Conservation (phyloP, 2,888 invertebrate species). For the Meghimatium bilineatum region DNA sequence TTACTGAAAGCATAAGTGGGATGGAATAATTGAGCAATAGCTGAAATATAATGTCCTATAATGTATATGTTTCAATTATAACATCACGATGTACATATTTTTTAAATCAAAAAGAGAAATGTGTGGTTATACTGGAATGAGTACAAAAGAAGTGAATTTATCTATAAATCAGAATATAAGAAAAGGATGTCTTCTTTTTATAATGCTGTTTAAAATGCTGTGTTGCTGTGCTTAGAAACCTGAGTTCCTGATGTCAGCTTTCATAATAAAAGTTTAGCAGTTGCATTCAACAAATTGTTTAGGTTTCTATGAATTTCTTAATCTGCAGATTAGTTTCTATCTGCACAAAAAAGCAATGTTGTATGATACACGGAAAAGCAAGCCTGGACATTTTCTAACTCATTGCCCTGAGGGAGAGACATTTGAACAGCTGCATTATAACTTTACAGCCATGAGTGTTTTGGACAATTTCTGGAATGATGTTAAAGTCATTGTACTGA, state of each 20-base stretch:
- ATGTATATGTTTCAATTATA: too few species aligned
- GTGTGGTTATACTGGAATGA: too few species aligned
- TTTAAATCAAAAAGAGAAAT: too few species aligned
- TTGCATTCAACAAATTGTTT: constrained; percentile 3
- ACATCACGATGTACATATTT: too few species aligned
- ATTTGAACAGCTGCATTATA: constrained; percentile 81
- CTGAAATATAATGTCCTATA: too few species aligned
- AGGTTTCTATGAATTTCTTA: not conserved
- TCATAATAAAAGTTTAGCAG: not conserved
- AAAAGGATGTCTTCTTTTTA: too few species aligned
- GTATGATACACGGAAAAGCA: constrained; percentile 83
- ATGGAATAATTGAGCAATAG: too few species aligned
- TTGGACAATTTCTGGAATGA: constrained; percentile 81
- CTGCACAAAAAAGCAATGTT: constrained; percentile 82
- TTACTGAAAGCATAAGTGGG: too few species aligned
- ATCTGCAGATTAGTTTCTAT: constrained; percentile 80
- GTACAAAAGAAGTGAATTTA: too few species aligned
- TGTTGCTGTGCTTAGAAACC: not conserved
- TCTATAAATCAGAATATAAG: too few species aligned
- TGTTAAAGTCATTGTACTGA: constrained; percentile 83
- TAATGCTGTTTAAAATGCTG: too few species aligned
- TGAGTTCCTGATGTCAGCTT: not conserved
- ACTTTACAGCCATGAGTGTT: constrained; percentile 80
- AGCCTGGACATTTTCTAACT: constrained; percentile 82
- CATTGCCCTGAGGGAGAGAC: constrained; percentile 81